Conservation (phyloP, 2,888 invertebrate genomes). For the Scaptomyza reducta region DNA sequence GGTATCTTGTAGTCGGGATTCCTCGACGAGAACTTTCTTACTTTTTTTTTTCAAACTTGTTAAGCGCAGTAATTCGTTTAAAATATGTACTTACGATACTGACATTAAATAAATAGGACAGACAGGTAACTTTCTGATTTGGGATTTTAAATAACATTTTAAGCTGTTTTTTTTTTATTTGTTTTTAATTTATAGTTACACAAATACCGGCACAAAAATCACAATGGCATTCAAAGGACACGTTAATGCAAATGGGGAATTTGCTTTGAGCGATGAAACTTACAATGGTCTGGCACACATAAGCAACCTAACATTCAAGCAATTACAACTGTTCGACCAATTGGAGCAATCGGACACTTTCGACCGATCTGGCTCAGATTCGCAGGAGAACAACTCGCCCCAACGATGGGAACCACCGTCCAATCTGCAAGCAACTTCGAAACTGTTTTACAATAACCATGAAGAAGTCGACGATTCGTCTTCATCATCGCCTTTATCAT, state of each 20-base stretch:
- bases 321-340: neutral
- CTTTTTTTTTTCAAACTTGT: no score
- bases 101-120: neutral
- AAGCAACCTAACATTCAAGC: conserved; percentile 1
- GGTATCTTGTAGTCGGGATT: no score
- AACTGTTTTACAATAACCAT: conserved; percentile 4
- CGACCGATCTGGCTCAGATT: neutral
- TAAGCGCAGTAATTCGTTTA: neutral
- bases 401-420: conserved; percentile 14
- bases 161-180: neutral
- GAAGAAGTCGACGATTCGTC: conserved; percentile 20
- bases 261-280: conserved; percentile 39
- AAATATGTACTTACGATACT: neutral
- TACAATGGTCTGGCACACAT: conserved; percentile 10
- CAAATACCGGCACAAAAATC: conserved; percentile 13
- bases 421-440: conserved; percentile 1
- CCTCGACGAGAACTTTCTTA: no score
- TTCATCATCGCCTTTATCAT: conserved; percentile 37
- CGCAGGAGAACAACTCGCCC: neutral
- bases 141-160: neutral
- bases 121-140: conserved; percentile 14
- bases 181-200: conserved; percentile 19
- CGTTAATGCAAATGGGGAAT: conserved; percentile 27
- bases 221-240: conserved; percentile 52
- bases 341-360: conserved; percentile 1